A percentile compares a stretch with the other conserved stretches of the same genome.
These are phyloP conservation scores for Eupeodes corollae DNA, from an alignment of 1,140 invertebrate species.

Conservation along the genomic window DNA sequence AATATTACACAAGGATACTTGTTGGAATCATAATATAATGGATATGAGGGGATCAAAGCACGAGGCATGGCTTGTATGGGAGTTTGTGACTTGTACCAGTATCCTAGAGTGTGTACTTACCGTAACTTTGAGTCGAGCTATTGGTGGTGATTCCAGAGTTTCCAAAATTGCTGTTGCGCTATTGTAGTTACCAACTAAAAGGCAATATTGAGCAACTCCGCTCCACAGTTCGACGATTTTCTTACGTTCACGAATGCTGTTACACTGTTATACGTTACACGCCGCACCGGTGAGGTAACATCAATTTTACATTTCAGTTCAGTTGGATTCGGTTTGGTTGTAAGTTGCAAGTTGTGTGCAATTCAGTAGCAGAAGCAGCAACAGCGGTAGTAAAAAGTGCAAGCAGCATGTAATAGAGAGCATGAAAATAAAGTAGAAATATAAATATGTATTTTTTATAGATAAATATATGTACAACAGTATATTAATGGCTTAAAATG, in stretches of 20 bases:
- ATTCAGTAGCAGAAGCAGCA: neutral
- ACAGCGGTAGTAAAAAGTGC: too few species aligned
- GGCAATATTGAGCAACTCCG: conserved; percentile 26
- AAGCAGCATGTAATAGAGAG: too few species aligned
- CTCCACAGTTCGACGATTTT: conserved; percentile 28
- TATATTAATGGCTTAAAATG: too few species aligned
- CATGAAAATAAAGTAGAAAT: too few species aligned
- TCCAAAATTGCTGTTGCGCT: conserved; percentile 32
- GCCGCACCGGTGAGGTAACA: neutral
- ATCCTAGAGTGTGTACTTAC: conserved; percentile 20
- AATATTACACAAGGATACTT: too few species aligned
- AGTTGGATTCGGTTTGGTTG: neutral
- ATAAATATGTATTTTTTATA: too few species aligned
- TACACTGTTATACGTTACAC: conserved; percentile 12
- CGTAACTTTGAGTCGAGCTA: conserved; percentile 32
- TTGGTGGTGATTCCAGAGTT: conserved; percentile 30
- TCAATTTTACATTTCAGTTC: neutral
- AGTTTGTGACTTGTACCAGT: too few species aligned
- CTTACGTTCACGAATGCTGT: conserved; percentile 21
- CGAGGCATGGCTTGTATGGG: too few species aligned
- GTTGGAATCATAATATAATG: too few species aligned
- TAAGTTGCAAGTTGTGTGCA: too few species aligned
- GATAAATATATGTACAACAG: too few species aligned
- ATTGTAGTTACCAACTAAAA: conserved; percentile 30
- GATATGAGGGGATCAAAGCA: too few species aligned